phyloP scores from a whole-genome alignment of 2,888 invertebrate genomes.

The Apoderus coryli region DNA sequence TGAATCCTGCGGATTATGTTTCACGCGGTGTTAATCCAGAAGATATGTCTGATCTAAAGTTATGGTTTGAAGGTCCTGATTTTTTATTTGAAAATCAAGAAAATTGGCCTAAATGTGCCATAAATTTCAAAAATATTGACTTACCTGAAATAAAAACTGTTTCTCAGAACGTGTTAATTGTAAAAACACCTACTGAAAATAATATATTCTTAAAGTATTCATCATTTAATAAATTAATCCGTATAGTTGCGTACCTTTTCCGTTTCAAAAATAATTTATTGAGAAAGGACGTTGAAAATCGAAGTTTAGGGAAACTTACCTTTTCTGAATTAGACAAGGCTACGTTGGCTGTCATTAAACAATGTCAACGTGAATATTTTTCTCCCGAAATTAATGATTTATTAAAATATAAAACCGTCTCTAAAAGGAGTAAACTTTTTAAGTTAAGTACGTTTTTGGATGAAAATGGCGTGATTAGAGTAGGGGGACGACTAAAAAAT shows the following conservation, averaged over 20 bases:
- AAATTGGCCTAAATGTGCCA: background rate
- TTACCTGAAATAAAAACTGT: background rate
- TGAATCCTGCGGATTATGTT: constrained; percentile 7
- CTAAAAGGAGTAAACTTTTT: background rate
- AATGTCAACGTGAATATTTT: background rate
- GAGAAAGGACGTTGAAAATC: background rate
- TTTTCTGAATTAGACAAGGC: constrained; percentile 5
- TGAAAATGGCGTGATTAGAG: background rate
- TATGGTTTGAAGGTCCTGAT: constrained; percentile 5
- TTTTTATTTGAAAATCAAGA: constrained; percentile 1
- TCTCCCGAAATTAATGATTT: constrained; percentile 1
- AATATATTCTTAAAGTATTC: constrained; percentile 5
- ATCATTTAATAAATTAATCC: constrained; percentile 4
- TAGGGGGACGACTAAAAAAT: background rate
- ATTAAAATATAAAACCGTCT: background rate
- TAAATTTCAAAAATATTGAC: background rate
- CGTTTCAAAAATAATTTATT: constrained; percentile 4
- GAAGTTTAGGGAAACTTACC: background rate
- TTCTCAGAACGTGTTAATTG: background rate
- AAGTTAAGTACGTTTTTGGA: background rate
- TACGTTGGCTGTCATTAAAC: constrained; percentile 1
- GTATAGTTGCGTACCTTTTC: constrained; percentile 4
- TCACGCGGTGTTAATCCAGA: constrained; percentile 5
- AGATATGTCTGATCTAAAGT: background rate
- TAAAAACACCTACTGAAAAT: background rate